phyloP scores from a whole-genome alignment of 2,797 vertebrate genomes.

The Sternotherus odoratus region DNA sequence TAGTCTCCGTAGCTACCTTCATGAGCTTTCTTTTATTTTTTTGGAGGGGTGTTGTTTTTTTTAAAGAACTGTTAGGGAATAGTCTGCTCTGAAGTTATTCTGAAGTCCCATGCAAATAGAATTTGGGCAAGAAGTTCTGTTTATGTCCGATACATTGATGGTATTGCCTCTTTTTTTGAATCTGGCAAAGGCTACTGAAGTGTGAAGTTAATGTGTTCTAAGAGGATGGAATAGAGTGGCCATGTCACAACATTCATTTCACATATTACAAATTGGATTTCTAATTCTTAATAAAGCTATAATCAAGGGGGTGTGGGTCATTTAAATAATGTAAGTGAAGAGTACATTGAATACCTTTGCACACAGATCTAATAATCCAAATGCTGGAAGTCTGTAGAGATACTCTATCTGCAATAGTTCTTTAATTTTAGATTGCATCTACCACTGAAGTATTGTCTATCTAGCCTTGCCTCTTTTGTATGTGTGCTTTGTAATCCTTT shows the following conservation, averaged over 20 bases:
- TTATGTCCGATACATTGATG: not conserved
- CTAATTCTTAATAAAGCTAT: not conserved
- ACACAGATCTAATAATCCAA: not conserved
- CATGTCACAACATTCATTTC: not conserved
- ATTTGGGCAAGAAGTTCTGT: slow-evolving; percentile 2
- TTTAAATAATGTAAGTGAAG: slow-evolving; percentile 30
- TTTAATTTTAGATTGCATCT: not conserved
- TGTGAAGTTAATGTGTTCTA: not conserved
- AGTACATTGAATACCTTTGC: not conserved
- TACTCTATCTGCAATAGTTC: not conserved
- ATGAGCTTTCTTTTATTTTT: not conserved
- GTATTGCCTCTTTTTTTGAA: not conserved
- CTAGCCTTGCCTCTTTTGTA: not conserved
- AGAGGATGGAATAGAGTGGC: not conserved
- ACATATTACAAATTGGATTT: not conserved
- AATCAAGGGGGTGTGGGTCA: not conserved
- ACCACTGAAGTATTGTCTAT: not conserved
- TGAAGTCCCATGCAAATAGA: not conserved
- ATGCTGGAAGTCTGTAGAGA: not conserved
- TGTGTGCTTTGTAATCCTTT: slow-evolving; percentile 37
- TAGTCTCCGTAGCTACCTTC: not conserved
- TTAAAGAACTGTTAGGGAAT: not conserved
- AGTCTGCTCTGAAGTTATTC: not conserved
- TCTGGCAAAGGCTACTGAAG: not conserved
- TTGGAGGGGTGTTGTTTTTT: not conserved